Evolutionary conservation across 2,888 invertebrate species (phyloP).

Genomic region (Phortica magna): DNA sequence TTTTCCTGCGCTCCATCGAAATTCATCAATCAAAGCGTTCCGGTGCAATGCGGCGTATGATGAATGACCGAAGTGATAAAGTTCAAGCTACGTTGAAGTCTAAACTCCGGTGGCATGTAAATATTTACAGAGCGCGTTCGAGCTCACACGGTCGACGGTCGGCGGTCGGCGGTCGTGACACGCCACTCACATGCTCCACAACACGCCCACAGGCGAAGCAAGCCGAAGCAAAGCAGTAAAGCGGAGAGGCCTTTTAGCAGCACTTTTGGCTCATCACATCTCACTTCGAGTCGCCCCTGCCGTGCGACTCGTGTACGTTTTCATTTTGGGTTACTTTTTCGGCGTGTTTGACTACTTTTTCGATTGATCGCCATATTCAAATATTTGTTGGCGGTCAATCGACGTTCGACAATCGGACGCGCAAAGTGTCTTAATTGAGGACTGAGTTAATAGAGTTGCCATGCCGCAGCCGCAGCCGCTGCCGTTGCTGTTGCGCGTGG

Average conservation of each 20-base stretch:
- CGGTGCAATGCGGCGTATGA: constrained; percentile 47
- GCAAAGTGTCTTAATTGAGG: constrained; percentile 55
- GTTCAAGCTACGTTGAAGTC: neutral
- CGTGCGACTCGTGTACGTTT: no score
- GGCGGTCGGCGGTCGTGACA: constrained; percentile 36
- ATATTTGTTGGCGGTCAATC: constrained; percentile 61
- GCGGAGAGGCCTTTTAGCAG: neutral
- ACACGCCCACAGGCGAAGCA: constrained; percentile 26
- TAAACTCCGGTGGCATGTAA: constrained; percentile 45
- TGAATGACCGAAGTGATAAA: constrained; percentile 17
- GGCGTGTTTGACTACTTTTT: constrained; percentile 73
- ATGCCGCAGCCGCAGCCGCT: constrained; percentile 16
- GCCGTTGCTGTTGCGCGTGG: constrained; percentile 64
- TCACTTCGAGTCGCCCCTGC: neutral
- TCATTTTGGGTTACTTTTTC: neutral
- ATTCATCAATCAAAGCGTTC: constrained; percentile 46
- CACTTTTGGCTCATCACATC: constrained; percentile 13
- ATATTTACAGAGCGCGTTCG: constrained; percentile 54
- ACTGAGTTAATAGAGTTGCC: constrained; percentile 62
- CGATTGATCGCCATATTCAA: constrained; percentile 73
- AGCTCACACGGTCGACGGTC: constrained; percentile 52
- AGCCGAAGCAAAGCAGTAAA: neutral
- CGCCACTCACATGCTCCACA: constrained; percentile 52
- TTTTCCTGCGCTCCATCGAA: constrained; percentile 41
- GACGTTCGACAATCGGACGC: neutral